A percentile compares a stretch with the other conserved stretches of the same genome.
phyloP scores from a whole-genome alignment of 2,888 invertebrate species.

The Drosophila falleni region DNA sequence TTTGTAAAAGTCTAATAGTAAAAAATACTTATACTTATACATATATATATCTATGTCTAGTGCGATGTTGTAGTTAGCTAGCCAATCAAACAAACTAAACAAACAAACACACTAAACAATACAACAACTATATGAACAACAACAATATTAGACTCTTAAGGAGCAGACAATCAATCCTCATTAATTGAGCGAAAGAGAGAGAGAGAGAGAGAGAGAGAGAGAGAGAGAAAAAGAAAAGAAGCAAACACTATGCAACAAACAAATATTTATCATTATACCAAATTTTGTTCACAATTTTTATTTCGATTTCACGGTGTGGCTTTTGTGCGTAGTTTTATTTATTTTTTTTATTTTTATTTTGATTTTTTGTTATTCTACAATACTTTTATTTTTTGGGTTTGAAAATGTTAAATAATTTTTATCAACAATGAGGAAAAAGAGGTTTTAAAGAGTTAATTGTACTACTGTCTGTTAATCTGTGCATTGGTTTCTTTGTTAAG shows the following conservation, averaged over 20 bases:
- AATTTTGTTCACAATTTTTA: conserved; percentile 20
- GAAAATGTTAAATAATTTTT: conserved; percentile 52
- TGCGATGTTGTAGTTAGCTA: conserved; percentile 75
- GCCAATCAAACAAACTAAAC: conserved; percentile 58
- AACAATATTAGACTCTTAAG: conserved; percentile 54
- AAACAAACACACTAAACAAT: conserved; percentile 31
- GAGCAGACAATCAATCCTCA: conserved; percentile 72
- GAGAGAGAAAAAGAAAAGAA: not conserved
- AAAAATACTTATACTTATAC: conserved; percentile 40
- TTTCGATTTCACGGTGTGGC: conserved; percentile 61
- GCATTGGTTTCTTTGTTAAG: conserved; percentile 80
- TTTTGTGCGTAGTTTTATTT: conserved; percentile 48
- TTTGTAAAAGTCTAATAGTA: conserved; percentile 76
- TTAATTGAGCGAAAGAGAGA: not conserved
- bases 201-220: not conserved
- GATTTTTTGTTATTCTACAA: conserved; percentile 35
- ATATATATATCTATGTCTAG: conserved; percentile 43
- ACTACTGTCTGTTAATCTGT: conserved; percentile 71
- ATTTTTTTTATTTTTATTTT: not conserved
- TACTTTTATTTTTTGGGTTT: conserved; percentile 44
- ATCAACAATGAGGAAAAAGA: conserved; percentile 22
- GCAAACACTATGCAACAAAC: not conserved
- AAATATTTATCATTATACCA: conserved; percentile 8
- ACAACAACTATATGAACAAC: not conserved
- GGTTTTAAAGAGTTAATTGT: conserved; percentile 38